Evolutionary conservation across 1,140 invertebrate species (phyloP), one percentile per base, ranked within the genome.

Genomic region (Microplitis mediator): DNA sequence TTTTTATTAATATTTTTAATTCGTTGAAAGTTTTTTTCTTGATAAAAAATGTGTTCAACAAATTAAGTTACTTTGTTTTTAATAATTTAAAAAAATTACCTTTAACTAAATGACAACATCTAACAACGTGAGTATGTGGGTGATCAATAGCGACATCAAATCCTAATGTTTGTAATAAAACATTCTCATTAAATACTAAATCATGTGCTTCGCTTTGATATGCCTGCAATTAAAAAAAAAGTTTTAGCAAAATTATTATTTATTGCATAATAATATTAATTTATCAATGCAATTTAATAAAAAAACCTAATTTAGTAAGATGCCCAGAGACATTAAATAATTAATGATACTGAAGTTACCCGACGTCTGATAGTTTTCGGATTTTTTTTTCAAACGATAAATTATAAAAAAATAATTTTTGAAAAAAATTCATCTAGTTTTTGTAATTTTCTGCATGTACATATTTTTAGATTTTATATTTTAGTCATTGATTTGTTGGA

Each of bases 91-190:
- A 3, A 4, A 45, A 45, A 78, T 88, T 89, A 95, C 96, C 96
- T 94, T 95, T 93, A 63, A 98, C 95, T 81, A 98, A 89, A 85
- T 97, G 94, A 89, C 96, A 96, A 82, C 95, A 97, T 81, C 93
- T 93, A 71, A 99, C 96, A 74, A 99, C 95, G 88, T 97, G 95
- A 31, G 97, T 97, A 83, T 99, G 97, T 4, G 97, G 97, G 90
- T 99, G 97, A 87, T 98, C 96, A 79, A 97, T 97, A 69, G 94
- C 95, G 34, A 98, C 94, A 89, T 98, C 96, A 89, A 99, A 99
- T 71, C 97, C 97, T 79, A 99, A 89, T 2, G 97, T 98, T 89
- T 98, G 96, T 68, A 99, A 90, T 58, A 99, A 87, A 58, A 98
- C 94, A 86, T 98, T 98, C 88, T 99, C 97, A 88, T 98, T 97